phyloP scores from a whole-genome alignment of 2,113 vertebrate species.

The Heterotis niloticus region DNA sequence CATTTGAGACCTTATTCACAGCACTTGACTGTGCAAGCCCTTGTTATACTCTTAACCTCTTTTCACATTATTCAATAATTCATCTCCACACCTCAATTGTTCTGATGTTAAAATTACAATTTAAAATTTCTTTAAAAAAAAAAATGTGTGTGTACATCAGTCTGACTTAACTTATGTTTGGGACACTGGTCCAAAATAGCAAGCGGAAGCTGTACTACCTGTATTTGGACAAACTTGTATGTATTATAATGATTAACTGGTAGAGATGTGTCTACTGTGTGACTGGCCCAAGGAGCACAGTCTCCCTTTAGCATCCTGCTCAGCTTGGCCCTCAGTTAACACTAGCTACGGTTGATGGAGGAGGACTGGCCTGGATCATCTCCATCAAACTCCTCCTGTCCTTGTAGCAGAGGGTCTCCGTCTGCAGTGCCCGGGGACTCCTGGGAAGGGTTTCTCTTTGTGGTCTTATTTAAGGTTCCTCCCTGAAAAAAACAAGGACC shows the following conservation, averaged over 20 bases:
- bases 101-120: no score
- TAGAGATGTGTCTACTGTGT: no score
- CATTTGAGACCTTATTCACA: no score
- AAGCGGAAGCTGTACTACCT: neutral
- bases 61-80: no score
- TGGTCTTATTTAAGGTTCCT: slow-evolving; percentile 67
- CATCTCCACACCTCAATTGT: no score
- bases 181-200: neutral
- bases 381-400: slow-evolving; percentile 36
- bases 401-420: slow-evolving; percentile 52
- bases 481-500: slow-evolving; percentile 51
- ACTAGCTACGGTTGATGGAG: slow-evolving; percentile 43
- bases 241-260: no score
- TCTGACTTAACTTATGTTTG: no score
- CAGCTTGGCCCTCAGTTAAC: neutral
- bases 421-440: slow-evolving; percentile 39
- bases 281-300: neutral
- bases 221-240: neutral
- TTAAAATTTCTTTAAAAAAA: no score
- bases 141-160: no score
- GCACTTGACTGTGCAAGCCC: no score
- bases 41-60: no score
- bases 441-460: slow-evolving; percentile 52
- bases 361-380: slow-evolving; percentile 25
- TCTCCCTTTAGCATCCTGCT: neutral